Conservation (phyloP, 2,797 vertebrate species). For the Cygnus olor region DNA sequence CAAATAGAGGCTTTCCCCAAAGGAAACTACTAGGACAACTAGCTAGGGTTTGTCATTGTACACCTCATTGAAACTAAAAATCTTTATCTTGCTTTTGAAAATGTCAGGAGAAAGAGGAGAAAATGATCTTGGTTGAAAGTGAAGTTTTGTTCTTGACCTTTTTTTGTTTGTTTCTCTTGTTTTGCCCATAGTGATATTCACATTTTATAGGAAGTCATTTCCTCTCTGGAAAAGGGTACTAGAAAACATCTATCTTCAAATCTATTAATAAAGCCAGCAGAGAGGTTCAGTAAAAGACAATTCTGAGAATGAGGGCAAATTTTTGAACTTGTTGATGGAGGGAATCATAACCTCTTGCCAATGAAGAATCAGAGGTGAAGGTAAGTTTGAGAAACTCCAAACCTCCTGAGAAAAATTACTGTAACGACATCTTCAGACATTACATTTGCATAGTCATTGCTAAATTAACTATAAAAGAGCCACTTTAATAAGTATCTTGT, state of each 20-base stretch:
- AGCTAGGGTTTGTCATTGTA: neutral
- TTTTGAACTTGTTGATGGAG: neutral
- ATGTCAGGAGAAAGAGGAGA: neutral
- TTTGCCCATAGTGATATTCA: neutral
- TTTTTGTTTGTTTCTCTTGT: neutral
- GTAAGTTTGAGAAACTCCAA: neutral
- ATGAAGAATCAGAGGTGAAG: neutral
- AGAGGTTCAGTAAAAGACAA: neutral
- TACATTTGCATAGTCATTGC: neutral
- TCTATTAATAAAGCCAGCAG: neutral
- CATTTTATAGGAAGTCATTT: neutral
- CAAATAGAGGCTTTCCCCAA: neutral
- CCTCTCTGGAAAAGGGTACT: neutral
- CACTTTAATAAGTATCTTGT: neutral
- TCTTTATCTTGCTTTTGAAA: slow-evolving; percentile 2
- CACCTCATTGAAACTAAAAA: slow-evolving; percentile 8
- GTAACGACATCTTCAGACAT: neutral
- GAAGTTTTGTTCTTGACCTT: neutral
- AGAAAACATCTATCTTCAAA: neutral
- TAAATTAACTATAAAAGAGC: neutral
- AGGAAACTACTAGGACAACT: neutral
- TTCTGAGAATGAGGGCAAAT: neutral
- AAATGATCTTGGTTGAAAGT: neutral
- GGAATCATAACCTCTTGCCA: neutral
- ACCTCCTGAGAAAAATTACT: neutral